Conservation (phyloP, 2,797 vertebrate species). For the Prunella strophiata region DNA sequence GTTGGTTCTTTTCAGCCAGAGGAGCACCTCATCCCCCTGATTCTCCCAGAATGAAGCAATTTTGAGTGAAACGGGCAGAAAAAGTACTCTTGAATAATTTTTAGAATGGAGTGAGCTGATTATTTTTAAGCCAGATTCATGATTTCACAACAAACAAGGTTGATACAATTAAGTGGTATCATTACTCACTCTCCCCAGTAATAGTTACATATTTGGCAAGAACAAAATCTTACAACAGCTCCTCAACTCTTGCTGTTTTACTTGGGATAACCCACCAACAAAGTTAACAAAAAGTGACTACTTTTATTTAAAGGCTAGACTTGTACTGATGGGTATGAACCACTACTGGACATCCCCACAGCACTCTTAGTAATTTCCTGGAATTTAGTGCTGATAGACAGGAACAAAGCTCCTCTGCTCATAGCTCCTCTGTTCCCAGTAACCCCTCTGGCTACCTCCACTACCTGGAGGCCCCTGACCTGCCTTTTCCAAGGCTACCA, state of each 20-base stretch:
- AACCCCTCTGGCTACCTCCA: background rate
- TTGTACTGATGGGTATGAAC: background rate
- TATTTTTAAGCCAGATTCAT: background rate
- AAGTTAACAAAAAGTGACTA: background rate
- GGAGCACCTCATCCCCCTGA: background rate
- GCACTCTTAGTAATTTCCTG: background rate
- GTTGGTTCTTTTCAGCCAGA: background rate
- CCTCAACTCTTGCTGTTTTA: background rate
- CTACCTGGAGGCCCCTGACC: background rate
- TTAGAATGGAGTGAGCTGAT: background rate
- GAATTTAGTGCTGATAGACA: background rate
- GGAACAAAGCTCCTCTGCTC: background rate
- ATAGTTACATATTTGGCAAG: background rate
- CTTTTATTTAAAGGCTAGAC: background rate
- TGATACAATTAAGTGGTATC: background rate
- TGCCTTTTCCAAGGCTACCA: background rate
- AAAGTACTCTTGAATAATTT: background rate
- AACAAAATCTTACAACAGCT: background rate
- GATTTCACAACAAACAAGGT: background rate
- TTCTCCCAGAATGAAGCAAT: background rate
- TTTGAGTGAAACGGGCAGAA: background rate
- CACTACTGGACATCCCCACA: background rate
- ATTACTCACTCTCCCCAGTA: background rate
- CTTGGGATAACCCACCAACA: background rate
- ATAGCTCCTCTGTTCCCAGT: background rate